Base-by-base conservation (phyloP, 1,140 invertebrate species). In the Andricus grossulariae region DNA sequence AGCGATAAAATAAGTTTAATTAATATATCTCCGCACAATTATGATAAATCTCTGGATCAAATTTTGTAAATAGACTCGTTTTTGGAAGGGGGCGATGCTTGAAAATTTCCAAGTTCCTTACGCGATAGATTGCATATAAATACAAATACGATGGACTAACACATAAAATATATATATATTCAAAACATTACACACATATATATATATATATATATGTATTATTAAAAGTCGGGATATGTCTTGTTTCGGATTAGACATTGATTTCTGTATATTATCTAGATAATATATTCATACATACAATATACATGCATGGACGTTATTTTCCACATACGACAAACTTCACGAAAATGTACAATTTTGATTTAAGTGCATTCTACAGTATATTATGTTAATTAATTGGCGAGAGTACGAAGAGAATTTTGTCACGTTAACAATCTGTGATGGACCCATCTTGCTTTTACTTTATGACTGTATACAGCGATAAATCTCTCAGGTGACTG, bases 401-500 rank as follows among this genome's bases (percentile, higher is more conserved):
- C 60, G 60, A 75, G 75, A 57, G 75, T 76, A 70, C 19, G 72
- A 74, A 78, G 25, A 76, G 70, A 80, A 80, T 77, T 80, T 83
- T 78, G 81, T 75, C 78, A 86, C 77, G 75, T 82, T 76, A 85
- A 87, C 75, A 51, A 76, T 84, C 83, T 84, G 85, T 83, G 80
- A 85, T 88, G 83, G 86, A 86, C 57, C 25, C 80, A 86, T 78
- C 79, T 84, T 82, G 84, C 83, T 79, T 78, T 81, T 80, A 87
- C 85, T 84, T 84, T 85, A 82, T 87, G 87, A 88, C 87, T 80
- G 82, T 85, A 88, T 85, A 77, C 73, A 82, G 84, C 79, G 60
- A 82, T 84, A 80, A 73, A 80, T 80, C 60, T 81, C 80, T 81
- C 80, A 84, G 84, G 81, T 84, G 88, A 89, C 88, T 86, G 88